Evolutionary conservation across 1,140 invertebrate species (phyloP).

Genomic region (Stegodyphus dumicola): DNA sequence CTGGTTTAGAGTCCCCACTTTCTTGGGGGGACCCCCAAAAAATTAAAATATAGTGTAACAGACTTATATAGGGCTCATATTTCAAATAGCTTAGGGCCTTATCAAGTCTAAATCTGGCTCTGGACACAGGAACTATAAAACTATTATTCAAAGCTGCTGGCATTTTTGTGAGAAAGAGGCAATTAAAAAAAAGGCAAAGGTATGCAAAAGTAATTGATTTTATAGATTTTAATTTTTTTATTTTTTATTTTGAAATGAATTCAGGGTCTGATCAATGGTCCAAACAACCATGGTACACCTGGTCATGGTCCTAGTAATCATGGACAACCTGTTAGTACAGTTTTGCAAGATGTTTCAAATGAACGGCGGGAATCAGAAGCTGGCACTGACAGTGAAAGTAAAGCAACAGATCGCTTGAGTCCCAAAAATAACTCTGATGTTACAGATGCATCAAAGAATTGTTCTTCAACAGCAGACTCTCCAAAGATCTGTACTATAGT

Average conservation of each 20-base stretch:
- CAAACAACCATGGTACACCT: background rate
- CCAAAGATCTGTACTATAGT: too few relatives aligned
- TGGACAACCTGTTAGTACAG: background rate
- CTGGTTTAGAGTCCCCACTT: too few relatives aligned
- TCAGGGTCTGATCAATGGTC: slow-evolving; percentile 45
- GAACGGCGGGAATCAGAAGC: background rate
- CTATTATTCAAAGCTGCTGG: too few relatives aligned
- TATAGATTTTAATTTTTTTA: background rate
- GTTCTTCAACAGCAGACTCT: too few relatives aligned
- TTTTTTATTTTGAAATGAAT: background rate
- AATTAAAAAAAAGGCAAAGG: background rate
- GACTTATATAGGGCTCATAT: too few relatives aligned
- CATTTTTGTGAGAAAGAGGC: background rate
- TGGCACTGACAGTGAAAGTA: background rate
- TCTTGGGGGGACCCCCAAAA: too few relatives aligned
- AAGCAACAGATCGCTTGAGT: background rate
- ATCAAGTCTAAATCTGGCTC: too few relatives aligned
- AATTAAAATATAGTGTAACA: too few relatives aligned
- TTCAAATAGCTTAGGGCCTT: too few relatives aligned
- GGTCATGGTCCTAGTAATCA: slow-evolving; percentile 16
- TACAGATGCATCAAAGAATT: too few relatives aligned
- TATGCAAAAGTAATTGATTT: background rate
- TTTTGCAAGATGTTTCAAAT: slow-evolving; percentile 8
- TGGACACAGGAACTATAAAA: too few relatives aligned
- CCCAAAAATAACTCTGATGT: too few relatives aligned